Base-by-base conservation (phyloP, 2,797 vertebrate genomes). In the Botia almorhae region DNA sequence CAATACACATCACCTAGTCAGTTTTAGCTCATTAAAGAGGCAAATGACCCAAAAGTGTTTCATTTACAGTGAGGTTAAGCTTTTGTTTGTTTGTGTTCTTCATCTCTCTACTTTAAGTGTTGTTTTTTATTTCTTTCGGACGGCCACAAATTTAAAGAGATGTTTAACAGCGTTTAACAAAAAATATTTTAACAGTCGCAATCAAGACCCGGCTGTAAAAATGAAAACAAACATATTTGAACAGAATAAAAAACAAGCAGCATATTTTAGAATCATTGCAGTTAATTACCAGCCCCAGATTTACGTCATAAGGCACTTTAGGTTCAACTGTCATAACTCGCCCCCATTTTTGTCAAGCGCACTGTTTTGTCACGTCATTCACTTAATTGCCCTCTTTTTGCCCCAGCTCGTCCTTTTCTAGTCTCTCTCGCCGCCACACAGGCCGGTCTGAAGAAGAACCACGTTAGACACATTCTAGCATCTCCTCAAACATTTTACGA, bases 11-110 rank as follows among this genome's bases (percentile, higher is more conserved):
- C 16, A 61, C 23, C 10, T 0, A 26, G 16, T 51, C 26, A 51
- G 17, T 53, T 75, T 74, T 51, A 63, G 23, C 43, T 64, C n/a
- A 26, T 48, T 19, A 29, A 74, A 74, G 55, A 74, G 26, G 5
- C 58, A 63, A 12, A 48, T 50, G 43, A 7, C 43, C 12, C 10
- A 26, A 2, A 29, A 33, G 17, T 63, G 12, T 14, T 10, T 50
- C 33, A 50, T 74, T 33, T 16, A 19, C 50, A 51, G 50, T 51
- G 50, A 51, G 50, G 8, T 51, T 51, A 8, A 33, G 46, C 58
- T 19, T 33, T 19, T 46, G 33, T 58, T 58, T 6, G n/a, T 43
- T 73, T 33, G 51, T 33, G 33, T 33, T 48, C 23, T 55, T 43
- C 39, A 43, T 7, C 39, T 43, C 39, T 8, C 7, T 10, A 43